Base-by-base conservation (phyloP, 2,113 vertebrate genomes). In the Spilogale gracilis region DNA sequence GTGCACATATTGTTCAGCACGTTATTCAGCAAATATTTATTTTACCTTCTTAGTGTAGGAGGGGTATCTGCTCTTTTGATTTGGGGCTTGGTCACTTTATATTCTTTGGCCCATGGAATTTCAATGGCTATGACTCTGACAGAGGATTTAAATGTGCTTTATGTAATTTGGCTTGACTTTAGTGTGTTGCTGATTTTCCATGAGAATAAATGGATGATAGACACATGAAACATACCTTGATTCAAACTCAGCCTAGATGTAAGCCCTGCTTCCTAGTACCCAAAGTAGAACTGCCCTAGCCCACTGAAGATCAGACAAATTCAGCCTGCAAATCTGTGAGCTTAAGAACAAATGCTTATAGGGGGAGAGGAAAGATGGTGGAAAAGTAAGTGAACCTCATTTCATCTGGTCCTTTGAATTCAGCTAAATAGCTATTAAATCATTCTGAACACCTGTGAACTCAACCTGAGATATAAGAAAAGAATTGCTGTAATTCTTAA, bases 21-120 rank as follows among this genome's bases (percentile, higher is more conserved):
- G 78, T 95, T 93, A 16, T 76, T 82, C 20, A 91, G 63, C 32
- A 89, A 73, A 67, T 89, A 73, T 79, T 54, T 90, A 67, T 74
- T 89, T 74, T 11, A 79, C 5, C 23, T 14, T 61, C 30, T 30
- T 6, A 73, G 56, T 94, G 1, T 83, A 88, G 8, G 7, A 58
- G 3, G 38, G 45, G 32, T 82, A 52, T 32, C 21, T 91, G 27
- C 17, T 81, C 11, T n/a, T 83, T 92, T 96, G 48, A 87, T 74
- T 86, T 73, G 3, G 30, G 20, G n/a, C 58, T 81, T 85, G 58
- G 27, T 52, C 38, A 50, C 25, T 74, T 81, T 13, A 61, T 13
- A 52, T 84, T 79, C 23, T 88, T 88, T 91, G 21, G 8, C 74
- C 6, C 60, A 21, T 94, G 38, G 3, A 65, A 82, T 32, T 9